Evolutionary conservation across 2,888 invertebrate species (phyloP), one percentile per base, ranked within the genome.

Genomic region (Shargacucullia verbasci): DNA sequence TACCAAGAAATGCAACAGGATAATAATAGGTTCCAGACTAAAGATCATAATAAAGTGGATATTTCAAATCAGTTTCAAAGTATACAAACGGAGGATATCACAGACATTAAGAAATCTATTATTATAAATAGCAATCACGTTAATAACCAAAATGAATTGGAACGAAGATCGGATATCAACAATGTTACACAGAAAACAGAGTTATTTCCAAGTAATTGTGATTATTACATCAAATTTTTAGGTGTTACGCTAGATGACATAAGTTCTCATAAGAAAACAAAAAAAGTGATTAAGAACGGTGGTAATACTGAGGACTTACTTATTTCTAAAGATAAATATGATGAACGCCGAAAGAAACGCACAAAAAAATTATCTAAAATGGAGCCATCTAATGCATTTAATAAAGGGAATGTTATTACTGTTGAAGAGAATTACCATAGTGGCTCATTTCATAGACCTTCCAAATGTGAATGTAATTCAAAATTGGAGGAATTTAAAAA

Each of bases 221-320:
- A 87, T 54, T 89, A 85, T 70, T 76, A 80, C 43, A 85, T 93
- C 20, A 83, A 87, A 44, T 89, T 91, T 79, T 82, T 93, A 52
- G 93, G 93, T 14, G 93, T 90, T 8, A 91, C 92, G 10, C 79
- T 93, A 53, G 76, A 82, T 39, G 83, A 88, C 63, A 62, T 64
- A 29, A 72, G 49, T 39, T 44, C 58, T 8, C 35, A 59, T 20
- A 76, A 73, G 38, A 34, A 45, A 53, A 29, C 47, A 20, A 52
- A 47, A 35, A 59, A 41, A 29, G 39, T 35, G 11, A 52, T 59
- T 44, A 45, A 50, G 25, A 45, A 35, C 6, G 27, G 49, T n/a
- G 11, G 35, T 11, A 46, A 35, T n/a, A 3, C n/a, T 1, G 54
- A 31, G 25, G 35, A 13, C 6, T 27, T 55, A 15, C 8, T 48